These are phyloP conservation scores for Acronicta leporina DNA, from an alignment of 2,888 invertebrate genomes.

Conservation along the genomic window DNA sequence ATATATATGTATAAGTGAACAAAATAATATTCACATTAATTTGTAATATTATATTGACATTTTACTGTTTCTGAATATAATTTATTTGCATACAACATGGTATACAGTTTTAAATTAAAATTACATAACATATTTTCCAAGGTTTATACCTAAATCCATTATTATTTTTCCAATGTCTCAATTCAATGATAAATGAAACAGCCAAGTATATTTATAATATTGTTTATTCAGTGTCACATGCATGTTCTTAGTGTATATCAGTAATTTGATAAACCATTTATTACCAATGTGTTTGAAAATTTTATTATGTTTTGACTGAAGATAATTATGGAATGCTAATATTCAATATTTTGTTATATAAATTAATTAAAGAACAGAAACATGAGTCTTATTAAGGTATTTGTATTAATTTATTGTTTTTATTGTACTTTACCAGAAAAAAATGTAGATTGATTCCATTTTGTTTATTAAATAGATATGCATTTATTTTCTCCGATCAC, in stretches of 20 bases:
- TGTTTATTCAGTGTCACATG: slow-evolving; percentile 73
- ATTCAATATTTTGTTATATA: slow-evolving; percentile 13
- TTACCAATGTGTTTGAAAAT: slow-evolving; percentile 24
- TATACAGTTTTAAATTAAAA: no score
- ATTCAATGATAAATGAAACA: slow-evolving; percentile 29
- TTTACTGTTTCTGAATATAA: neutral
- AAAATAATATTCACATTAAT: slow-evolving; percentile 19
- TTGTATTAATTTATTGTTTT: slow-evolving; percentile 1
- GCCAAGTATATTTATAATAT: slow-evolving; percentile 17
- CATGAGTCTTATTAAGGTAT: slow-evolving; percentile 15
- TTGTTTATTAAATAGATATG: slow-evolving; percentile 28
- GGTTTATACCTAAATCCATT: neutral
- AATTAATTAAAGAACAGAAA: slow-evolving; percentile 12
- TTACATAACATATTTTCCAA: neutral
- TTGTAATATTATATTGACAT: slow-evolving; percentile 11
- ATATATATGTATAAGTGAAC: slow-evolving; percentile 27
- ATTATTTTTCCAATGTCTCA: slow-evolving; percentile 5
- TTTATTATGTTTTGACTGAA: slow-evolving; percentile 20
- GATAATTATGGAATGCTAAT: slow-evolving; percentile 37
- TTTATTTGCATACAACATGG: no score
- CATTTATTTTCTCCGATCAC: slow-evolving; percentile 22
- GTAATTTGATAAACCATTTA: slow-evolving; percentile 20
- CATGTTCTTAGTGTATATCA: slow-evolving; percentile 23
- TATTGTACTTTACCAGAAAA: slow-evolving; percentile 30
- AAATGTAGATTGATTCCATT: slow-evolving; percentile 22